Evolutionary conservation across 2,888 invertebrate genomes (phyloP).

Genomic region (Encarsia formosa): DNA sequence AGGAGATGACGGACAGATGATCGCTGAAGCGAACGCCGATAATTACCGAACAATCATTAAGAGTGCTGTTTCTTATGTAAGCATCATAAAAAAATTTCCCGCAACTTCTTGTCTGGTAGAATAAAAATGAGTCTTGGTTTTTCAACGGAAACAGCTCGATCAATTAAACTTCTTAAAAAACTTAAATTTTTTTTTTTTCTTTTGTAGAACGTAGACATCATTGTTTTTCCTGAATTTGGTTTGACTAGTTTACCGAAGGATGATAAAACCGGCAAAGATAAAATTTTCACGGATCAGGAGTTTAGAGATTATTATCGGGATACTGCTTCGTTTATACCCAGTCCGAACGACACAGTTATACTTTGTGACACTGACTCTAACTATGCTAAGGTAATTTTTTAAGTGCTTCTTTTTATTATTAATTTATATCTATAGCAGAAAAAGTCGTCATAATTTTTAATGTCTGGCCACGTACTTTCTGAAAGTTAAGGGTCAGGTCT

Average conservation of each 20-base stretch:
- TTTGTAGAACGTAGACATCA: constrained; percentile 54
- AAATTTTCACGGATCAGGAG: background rate
- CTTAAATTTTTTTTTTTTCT: background rate
- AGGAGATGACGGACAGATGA: constrained; percentile 9
- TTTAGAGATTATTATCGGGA: constrained; percentile 15
- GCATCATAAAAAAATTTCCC: too few relatives aligned
- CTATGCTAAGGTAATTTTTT: constrained; percentile 12
- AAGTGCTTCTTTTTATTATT: too few relatives aligned
- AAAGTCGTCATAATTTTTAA: too few relatives aligned
- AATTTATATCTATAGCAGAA: too few relatives aligned
- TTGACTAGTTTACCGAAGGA: constrained; percentile 32
- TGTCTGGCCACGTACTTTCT: too few relatives aligned
- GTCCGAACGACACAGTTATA: constrained; percentile 10
- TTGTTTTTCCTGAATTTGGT: constrained; percentile 58
- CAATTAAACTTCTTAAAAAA: background rate
- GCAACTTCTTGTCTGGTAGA: background rate
- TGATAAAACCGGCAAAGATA: background rate
- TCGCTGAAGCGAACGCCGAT: constrained; percentile 15
- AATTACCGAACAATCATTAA: constrained; percentile 31
- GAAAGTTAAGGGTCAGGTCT: too few relatives aligned
- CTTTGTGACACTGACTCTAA: constrained; percentile 15
- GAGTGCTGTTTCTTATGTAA: constrained; percentile 32
- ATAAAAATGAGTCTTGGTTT: background rate
- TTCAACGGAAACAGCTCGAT: background rate
- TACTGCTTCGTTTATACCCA: constrained; percentile 14